Conservation (phyloP, 1,140 invertebrate species). For the Delia radicum region DNA sequence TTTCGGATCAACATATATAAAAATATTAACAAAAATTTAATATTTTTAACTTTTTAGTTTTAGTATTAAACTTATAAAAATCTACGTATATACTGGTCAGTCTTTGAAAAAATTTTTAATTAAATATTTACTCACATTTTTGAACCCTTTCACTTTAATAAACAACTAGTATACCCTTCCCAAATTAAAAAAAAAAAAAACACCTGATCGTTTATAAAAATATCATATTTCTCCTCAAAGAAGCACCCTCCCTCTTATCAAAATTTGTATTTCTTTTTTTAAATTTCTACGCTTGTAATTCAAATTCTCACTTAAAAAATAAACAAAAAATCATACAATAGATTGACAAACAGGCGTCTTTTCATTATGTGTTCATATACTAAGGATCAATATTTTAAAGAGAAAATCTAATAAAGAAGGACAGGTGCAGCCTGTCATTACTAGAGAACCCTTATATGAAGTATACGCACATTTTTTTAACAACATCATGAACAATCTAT, state of each 20-base stretch:
- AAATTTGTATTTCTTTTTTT: neutral
- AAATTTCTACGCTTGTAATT: neutral
- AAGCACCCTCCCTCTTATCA: neutral
- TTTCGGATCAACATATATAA: neutral
- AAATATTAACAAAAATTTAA: neutral
- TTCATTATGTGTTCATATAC: neutral
- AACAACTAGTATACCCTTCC: neutral
- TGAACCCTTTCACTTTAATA: neutral
- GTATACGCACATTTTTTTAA: neutral
- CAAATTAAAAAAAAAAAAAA: neutral
- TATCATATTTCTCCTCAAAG: neutral
- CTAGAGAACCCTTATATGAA: neutral
- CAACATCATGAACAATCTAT: neutral
- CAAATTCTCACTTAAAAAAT: neutral
- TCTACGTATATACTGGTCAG: no score
- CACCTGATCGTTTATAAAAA: constrained; percentile 16
- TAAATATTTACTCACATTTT: neutral
- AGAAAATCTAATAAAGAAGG: constrained; percentile 10
- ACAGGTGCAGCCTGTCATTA: constrained; percentile 16
- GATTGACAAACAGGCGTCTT: neutral
- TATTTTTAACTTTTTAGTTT: neutral
- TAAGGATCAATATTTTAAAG: neutral
- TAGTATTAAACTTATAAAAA: neutral
- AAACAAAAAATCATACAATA: neutral
- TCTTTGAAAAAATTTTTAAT: neutral